These are phyloP conservation scores for Quiscalus mexicanus DNA, from an alignment of 2,113 vertebrate genomes.

Conservation along the genomic window DNA sequence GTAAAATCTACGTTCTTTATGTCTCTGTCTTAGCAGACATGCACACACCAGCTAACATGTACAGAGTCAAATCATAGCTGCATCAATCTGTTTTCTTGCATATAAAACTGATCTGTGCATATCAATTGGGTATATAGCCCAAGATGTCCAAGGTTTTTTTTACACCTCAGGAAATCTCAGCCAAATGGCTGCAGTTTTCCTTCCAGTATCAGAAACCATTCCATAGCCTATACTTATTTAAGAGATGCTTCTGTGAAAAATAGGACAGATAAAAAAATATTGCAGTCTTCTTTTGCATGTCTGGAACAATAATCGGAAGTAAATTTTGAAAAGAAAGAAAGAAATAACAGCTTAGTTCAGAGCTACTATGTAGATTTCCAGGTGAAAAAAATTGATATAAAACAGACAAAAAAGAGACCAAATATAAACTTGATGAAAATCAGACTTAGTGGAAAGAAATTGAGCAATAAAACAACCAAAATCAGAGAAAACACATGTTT, in stretches of 20 bases:
- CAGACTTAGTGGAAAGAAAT: not conserved
- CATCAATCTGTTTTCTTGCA: not conserved
- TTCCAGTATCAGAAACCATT: not conserved
- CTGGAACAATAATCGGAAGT: not conserved
- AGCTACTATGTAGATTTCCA: not conserved
- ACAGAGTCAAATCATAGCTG: not conserved
- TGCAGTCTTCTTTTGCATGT: not conserved
- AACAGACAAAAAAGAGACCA: not conserved
- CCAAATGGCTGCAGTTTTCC: not conserved
- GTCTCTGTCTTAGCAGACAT: not conserved
- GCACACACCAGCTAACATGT: not conserved
- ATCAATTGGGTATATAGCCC: accelerated
- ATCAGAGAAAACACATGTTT: not conserved
- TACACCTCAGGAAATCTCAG: not conserved
- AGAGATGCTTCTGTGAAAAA: not conserved
- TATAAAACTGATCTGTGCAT: not conserved
- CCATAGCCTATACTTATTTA: not conserved
- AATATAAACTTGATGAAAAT: not conserved
- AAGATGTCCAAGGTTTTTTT: not conserved
- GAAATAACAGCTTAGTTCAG: not conserved
- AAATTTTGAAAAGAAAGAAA: not conserved
- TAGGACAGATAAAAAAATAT: not conserved
- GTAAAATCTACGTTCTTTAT: not conserved
- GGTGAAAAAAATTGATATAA: not conserved
- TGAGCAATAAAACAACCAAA: not conserved